Base-by-base conservation (phyloP, 2,113 vertebrate genomes). In the Bothrops jararaca region DNA sequence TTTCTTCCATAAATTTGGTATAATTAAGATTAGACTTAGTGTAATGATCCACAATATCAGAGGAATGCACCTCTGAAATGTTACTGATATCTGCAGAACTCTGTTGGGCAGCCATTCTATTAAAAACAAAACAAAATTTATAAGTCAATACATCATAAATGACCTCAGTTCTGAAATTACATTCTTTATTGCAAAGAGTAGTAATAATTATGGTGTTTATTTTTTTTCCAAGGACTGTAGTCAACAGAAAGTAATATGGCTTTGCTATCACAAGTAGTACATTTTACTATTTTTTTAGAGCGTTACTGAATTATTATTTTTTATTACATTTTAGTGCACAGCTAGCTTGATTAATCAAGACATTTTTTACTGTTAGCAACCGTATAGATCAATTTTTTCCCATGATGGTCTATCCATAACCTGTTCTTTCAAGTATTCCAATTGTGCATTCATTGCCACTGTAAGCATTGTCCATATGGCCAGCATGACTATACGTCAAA, bases 61-160 rank as follows among this genome's bases (percentile, higher is more conserved):
- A 56, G 22, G 90, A 3, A 45, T 95, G 86, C 93, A 95, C 80
- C 74, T 95, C 94, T 34, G 8, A 29, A 57, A 93, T 89, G 80
- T 90, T 54, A 85, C 4, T 69, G 48, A 58, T 64, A 29, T 53
- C 54, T 8, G 11, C 52, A 88, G 56, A 48, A 53, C 22, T 26
- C 42, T 90, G 89, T n/a, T 87, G 24, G 22, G 58, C 39, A 91
- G 90, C 42, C 60, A 88, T 90, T 52, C 50, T 92, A 29, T 88
- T 52, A 26, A 86, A 91, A 90, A 90, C 45, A 86, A 88, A 90
- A 4, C 6, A 92, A 85, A 20, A 54, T 34, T 50, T 11, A 12
- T 34, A 20, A 20, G 48, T 45, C 52, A 22, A 69, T 74, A 52
- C n/a, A 53, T 48, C 58, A 50, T 29, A 90, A 50, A 20, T 69